Evolutionary conservation across 2,888 invertebrate genomes (phyloP).

Genomic region (Nebria salina): DNA sequence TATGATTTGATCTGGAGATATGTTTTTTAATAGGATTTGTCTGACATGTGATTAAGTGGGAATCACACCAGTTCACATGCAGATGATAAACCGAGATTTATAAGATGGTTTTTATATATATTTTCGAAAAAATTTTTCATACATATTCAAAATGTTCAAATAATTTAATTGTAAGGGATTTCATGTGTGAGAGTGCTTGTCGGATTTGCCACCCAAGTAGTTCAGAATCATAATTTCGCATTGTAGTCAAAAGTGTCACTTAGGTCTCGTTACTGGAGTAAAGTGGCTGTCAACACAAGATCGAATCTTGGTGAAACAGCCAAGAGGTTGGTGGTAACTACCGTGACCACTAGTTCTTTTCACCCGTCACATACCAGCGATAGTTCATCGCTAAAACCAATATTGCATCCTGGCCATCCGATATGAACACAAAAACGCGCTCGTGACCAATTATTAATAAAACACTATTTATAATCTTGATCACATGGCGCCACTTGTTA

Average conservation of each 20-base stretch:
- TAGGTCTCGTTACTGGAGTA: background rate
- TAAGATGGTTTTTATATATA: too few relatives aligned
- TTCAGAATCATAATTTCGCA: background rate
- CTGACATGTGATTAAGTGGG: slow-evolving; percentile 37
- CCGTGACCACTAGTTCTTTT: slow-evolving; percentile 4
- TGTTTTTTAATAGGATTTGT: slow-evolving; percentile 43
- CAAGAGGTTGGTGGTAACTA: slow-evolving; percentile 4
- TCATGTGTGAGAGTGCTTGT: too few relatives aligned
- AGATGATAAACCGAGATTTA: background rate
- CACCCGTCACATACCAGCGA: background rate
- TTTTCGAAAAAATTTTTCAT: too few relatives aligned
- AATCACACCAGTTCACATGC: slow-evolving; percentile 9
- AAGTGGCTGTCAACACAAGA: slow-evolving; percentile 17
- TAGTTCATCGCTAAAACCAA: slow-evolving; percentile 19
- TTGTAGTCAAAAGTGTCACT: background rate
- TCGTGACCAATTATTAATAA: slow-evolving; percentile 30
- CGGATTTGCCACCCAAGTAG: too few relatives aligned
- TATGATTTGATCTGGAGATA: slow-evolving; percentile 41
- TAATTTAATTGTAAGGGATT: too few relatives aligned
- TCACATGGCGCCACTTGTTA: slow-evolving; percentile 18
- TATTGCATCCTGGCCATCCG: slow-evolving; percentile 14
- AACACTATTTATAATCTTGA: slow-evolving; percentile 5
- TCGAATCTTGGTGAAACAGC: slow-evolving; percentile 19
- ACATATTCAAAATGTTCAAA: too few relatives aligned
- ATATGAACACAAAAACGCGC: too few relatives aligned